Conservation (phyloP, 2,113 vertebrate genomes). For the Bubo blakistoni region DNA sequence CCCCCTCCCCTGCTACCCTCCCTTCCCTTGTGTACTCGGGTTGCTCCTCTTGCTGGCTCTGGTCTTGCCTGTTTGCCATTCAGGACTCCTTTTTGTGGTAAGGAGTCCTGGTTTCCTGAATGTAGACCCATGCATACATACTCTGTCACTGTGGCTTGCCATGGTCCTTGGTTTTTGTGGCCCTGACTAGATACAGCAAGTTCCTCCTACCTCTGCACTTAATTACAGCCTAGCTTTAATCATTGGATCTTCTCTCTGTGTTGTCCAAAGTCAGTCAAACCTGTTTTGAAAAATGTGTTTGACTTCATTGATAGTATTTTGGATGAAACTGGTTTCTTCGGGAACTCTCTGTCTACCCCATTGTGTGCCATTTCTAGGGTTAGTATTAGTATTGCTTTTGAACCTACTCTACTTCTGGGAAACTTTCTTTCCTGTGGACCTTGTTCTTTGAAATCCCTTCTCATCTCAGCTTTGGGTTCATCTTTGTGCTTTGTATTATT, state of each 20-base stretch:
- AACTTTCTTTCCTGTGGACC: background rate
- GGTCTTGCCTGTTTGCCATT: background rate
- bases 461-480: background rate
- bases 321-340: background rate
- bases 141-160: background rate
- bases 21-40: background rate
- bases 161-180: background rate
- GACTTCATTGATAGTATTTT: background rate
- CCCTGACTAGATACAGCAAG: background rate
- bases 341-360: background rate
- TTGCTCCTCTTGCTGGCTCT: background rate
- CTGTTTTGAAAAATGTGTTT: background rate
- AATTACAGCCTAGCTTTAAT: background rate
- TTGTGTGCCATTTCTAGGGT: background rate
- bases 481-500: background rate
- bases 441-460: background rate
- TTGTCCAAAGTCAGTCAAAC: background rate
- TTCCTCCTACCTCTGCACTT: background rate
- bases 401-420: background rate
- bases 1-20: background rate
- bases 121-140: fast-evolving
- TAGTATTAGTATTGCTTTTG: background rate
- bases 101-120: background rate
- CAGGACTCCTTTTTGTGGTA: background rate
- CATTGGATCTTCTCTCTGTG: background rate